Conservation (phyloP, 1,140 invertebrate genomes). For the Ips typographus region DNA sequence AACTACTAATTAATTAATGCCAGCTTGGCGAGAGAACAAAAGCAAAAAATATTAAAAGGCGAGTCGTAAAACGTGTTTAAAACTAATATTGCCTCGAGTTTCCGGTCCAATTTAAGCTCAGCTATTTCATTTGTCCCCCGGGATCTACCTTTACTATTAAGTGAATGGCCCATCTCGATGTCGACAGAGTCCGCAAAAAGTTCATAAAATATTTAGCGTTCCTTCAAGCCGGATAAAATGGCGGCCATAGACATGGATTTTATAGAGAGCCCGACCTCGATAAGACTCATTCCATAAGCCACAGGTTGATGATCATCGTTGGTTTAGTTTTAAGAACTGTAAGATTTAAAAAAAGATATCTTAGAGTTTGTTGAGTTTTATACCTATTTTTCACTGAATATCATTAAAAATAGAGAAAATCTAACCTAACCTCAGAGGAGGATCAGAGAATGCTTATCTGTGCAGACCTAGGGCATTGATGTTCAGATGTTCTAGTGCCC, state of each 20-base stretch:
- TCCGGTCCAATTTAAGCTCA: conserved; percentile 2
- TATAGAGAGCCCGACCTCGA: neutral
- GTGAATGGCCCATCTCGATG: neutral
- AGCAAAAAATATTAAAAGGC: neutral
- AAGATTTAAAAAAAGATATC: no score
- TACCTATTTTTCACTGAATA: no score
- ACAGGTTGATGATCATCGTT: no score
- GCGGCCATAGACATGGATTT: neutral
- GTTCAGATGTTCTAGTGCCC: no score
- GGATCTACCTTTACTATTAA: conserved; percentile 2
- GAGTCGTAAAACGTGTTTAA: neutral
- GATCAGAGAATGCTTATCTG: no score
- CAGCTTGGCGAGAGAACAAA: neutral
- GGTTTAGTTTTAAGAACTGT: no score
- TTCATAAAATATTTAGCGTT: conserved; percentile 3
- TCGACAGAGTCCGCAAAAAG: neutral
- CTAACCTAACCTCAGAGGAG: no score
- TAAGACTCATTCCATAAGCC: no score
- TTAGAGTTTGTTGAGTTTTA: no score
- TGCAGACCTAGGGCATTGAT: no score
- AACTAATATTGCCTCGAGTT: conserved; percentile 1
- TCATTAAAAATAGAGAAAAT: no score
- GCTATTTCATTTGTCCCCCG: neutral
- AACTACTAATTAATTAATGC: neutral
- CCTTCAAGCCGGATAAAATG: neutral